A percentile compares a stretch with the other conserved stretches of the same genome.
Conservation (phyloP, 1,140 invertebrate species). For the Dolichoris vasculosae region DNA sequence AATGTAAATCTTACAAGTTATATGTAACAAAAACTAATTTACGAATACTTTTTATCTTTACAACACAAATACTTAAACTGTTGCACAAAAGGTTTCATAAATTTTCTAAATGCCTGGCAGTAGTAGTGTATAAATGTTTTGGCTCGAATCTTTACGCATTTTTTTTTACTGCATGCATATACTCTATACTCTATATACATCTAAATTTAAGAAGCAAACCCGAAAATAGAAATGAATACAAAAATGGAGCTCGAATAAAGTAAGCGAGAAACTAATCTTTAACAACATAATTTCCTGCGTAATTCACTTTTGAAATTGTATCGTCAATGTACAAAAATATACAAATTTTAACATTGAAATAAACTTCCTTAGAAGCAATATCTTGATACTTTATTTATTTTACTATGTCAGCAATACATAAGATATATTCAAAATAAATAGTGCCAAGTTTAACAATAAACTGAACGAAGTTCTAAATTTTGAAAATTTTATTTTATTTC, state of each 20-base stretch:
- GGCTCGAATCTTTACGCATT: conserved; percentile 9
- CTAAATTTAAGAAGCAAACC: background rate
- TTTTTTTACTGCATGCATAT: background rate
- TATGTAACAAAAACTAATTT: too few relatives aligned
- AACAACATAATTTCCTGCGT: background rate
- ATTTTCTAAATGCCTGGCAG: background rate
- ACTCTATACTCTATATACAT: background rate
- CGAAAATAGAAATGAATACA: conserved; percentile 50
- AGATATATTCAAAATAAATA: background rate
- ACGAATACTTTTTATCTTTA: too few relatives aligned
- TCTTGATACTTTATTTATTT: background rate
- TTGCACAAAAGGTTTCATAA: conserved; percentile 2
- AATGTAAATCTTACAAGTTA: too few relatives aligned
- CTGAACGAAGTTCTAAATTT: too few relatives aligned
- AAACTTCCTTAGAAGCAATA: background rate
- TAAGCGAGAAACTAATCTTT: conserved; percentile 36
- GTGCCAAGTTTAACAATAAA: background rate
- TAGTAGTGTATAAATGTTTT: conserved; percentile 18
- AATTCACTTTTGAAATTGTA: background rate
- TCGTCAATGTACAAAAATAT: background rate
- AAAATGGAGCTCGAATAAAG: conserved; percentile 5
- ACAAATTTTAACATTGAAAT: background rate
- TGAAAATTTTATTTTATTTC: too few relatives aligned
- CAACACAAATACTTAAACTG: background rate
- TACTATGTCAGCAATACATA: background rate